Evolutionary conservation across 2,113 vertebrate genomes (phyloP).

Genomic region (Erythrocercus mccallii): DNA sequence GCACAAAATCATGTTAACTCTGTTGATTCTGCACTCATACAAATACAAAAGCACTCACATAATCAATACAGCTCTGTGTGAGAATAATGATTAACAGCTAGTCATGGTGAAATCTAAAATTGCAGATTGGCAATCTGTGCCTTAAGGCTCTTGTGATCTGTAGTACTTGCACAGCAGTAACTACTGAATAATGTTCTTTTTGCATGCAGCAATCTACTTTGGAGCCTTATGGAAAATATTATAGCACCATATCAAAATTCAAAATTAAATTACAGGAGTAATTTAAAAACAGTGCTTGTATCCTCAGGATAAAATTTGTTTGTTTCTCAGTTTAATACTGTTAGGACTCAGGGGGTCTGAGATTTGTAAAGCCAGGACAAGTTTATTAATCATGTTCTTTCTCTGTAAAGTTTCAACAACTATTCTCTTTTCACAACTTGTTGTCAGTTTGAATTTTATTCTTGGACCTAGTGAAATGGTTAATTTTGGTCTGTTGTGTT

Average conservation of each 20-base stretch:
- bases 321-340: conserved; percentile 3
- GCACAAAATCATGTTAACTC: neutral
- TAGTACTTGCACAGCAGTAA: neutral
- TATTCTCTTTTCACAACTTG: conserved; percentile 3
- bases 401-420: conserved; percentile 8
- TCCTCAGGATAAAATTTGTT: conserved; percentile 49
- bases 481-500: conserved; percentile 22
- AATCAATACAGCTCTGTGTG: neutral
- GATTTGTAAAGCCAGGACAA: conserved; percentile 44
- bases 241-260: neutral
- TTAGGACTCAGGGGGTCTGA: conserved; percentile 54
- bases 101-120: neutral
- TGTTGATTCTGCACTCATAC: neutral
- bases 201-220: neutral
- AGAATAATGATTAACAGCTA: neutral
- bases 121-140: conserved; percentile 23
- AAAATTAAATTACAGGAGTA: neutral
- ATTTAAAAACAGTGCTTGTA: neutral
- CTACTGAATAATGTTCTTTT: neutral
- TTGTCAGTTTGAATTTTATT: conserved; percentile 25
- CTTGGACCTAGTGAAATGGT: neutral
- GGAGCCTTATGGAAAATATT: neutral
- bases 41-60: neutral
- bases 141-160: conserved; percentile 1
- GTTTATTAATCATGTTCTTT: conserved; percentile 21